A percentile compares a stretch with the other conserved stretches of the same genome.
Evolutionary conservation across 1,140 invertebrate species (phyloP).

Genomic region (Pachyrhynchus sulphureomaculatus): DNA sequence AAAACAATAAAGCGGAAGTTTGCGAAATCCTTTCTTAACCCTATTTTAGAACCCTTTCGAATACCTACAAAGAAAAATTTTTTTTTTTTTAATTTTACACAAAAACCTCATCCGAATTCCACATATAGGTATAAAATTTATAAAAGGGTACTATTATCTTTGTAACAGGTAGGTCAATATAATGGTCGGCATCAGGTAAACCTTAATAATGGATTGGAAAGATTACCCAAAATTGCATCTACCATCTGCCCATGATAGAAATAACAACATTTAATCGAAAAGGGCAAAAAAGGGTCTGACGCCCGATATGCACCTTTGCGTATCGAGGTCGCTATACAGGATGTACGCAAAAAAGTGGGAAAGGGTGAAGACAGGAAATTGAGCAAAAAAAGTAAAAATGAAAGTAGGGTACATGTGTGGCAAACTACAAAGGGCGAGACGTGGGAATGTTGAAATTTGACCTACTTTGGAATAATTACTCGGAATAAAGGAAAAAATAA

Average conservation of each 20-base stretch:
- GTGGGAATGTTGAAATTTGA: background rate
- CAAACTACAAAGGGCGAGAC: background rate
- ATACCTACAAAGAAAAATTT: background rate
- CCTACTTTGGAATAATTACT: background rate
- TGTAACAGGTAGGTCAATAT: slow-evolving; percentile 20
- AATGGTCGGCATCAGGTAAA: background rate
- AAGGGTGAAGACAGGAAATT: background rate
- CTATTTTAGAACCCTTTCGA: slow-evolving; percentile 5
- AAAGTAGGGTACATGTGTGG: background rate
- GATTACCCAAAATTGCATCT: slow-evolving; percentile 27
- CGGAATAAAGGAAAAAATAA: too few species aligned
- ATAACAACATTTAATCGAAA: slow-evolving; percentile 12
- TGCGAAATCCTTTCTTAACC: background rate
- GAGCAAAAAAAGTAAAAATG: background rate
- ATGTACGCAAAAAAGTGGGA: slow-evolving; percentile 1
- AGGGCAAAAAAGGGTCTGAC: slow-evolving; percentile 11
- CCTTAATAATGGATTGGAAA: background rate
- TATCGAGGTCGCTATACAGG: slow-evolving; percentile 15
- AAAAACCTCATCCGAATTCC: slow-evolving; percentile 11
- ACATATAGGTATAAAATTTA: slow-evolving; percentile 4
- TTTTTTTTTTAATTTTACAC: slow-evolving; percentile 23
- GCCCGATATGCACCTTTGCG: background rate
- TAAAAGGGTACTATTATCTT: slow-evolving; percentile 10
- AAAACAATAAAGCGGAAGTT: background rate
- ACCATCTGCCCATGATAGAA: slow-evolving; percentile 17